Conservation (phyloP, 1,140 invertebrate genomes). For the Trinorchestia longiramus region DNA sequence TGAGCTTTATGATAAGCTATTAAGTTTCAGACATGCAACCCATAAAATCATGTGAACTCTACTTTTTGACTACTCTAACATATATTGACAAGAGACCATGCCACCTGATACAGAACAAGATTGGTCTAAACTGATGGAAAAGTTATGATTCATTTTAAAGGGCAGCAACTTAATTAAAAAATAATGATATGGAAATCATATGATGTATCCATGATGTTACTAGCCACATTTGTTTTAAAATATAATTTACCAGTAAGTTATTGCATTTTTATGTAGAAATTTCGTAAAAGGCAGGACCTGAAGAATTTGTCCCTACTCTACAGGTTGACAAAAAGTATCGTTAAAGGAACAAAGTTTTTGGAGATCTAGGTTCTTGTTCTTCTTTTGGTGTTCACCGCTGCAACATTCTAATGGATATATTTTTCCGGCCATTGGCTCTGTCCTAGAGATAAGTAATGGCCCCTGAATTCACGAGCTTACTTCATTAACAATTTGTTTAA, state of each 20-base stretch:
- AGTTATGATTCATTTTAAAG: neutral
- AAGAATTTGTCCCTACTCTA: neutral
- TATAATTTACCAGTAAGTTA: neutral
- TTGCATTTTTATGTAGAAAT: neutral
- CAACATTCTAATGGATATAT: neutral
- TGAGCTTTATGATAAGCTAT: neutral
- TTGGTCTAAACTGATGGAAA: no score
- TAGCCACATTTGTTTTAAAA: neutral
- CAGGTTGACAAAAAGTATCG: neutral
- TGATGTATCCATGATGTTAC: neutral
- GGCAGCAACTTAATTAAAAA: neutral
- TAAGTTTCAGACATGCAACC: neutral
- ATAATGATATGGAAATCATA: neutral
- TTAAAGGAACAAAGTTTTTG: neutral
- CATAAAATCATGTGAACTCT: neutral
- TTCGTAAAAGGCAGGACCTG: neutral
- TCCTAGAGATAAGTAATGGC: constrained; percentile 32
- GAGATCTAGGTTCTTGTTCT: neutral
- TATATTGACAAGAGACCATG: neutral
- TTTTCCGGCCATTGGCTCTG: constrained; percentile 25
- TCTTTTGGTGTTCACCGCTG: neutral
- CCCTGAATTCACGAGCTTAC: constrained; percentile 46
- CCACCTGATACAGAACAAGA: neutral
- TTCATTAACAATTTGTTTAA: constrained; percentile 55
- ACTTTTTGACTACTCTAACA: neutral